Percentiles rank a stretch among this genome's conserved stretches.
Evolutionary conservation across 2,113 vertebrate genomes (phyloP).

Genomic region (Rissa tridactyla): DNA sequence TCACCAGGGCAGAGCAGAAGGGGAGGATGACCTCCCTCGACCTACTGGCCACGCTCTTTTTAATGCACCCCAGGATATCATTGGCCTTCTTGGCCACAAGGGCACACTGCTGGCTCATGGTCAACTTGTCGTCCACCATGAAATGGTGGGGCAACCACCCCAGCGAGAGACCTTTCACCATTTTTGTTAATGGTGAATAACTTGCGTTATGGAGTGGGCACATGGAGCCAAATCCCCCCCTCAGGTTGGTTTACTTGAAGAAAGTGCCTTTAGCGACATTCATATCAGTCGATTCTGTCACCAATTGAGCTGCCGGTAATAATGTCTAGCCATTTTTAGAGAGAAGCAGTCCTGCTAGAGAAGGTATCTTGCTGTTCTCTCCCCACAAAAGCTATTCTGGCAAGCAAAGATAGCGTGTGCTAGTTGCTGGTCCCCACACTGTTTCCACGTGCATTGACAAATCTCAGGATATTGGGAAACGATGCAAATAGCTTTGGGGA

Average conservation of each 20-base stretch:
- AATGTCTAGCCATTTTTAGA: not conserved
- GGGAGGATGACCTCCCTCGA: no score
- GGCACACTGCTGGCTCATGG: not conserved
- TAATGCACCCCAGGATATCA: not conserved
- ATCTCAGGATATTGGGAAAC: not conserved
- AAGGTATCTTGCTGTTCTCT: not conserved
- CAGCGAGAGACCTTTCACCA: not conserved
- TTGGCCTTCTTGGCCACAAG: not conserved
- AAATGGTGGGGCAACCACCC: not conserved
- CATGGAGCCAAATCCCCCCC: not conserved
- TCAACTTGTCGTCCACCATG: not conserved
- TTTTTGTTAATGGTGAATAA: not conserved
- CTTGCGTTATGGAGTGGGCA: not conserved
- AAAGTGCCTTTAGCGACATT: not conserved
- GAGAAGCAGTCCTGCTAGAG: not conserved
- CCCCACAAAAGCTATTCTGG: not conserved
- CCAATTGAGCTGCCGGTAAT: not conserved
- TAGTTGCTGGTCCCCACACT: not conserved
- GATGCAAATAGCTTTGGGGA: not conserved
- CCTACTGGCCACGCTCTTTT: not conserved
- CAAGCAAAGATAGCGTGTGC: not conserved
- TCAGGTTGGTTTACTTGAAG: not conserved
- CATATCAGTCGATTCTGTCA: not conserved
- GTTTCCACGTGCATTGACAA: not conserved
- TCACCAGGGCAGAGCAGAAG: no score